These are phyloP conservation scores for Latheticus oryzae DNA, from an alignment of 2,888 invertebrate genomes.

Conservation along the genomic window DNA sequence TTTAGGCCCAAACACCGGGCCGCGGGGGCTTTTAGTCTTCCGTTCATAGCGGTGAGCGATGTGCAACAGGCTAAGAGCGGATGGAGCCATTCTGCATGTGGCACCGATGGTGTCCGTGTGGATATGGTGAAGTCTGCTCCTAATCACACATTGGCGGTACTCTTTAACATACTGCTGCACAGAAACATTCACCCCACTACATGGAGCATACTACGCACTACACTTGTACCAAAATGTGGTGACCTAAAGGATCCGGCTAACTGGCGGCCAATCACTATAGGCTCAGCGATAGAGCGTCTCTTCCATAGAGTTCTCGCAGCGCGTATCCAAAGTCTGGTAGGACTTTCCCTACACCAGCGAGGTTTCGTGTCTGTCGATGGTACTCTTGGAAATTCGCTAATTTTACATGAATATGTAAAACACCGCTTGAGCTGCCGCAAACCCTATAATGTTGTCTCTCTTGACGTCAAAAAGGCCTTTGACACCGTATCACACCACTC, in stretches of 20 bases:
- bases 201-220: slow-evolving; percentile 24
- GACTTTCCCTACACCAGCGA: slow-evolving; percentile 48
- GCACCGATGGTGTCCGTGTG: no score
- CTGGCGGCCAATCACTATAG: slow-evolving; percentile 55
- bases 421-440: not conserved
- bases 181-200: not conserved
- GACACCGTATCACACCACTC: slow-evolving; percentile 45
- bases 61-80: no score
- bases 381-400: slow-evolving; percentile 56
- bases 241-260: slow-evolving; percentile 44
- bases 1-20: no score
- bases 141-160: no score
- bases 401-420: slow-evolving; percentile 47
- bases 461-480: slow-evolving; percentile 47
- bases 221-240: slow-evolving; percentile 43
- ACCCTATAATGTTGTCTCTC: slow-evolving; percentile 1
- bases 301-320: slow-evolving; percentile 50
- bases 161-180: no score
- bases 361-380: slow-evolving; percentile 59
- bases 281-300: slow-evolving; percentile 47
- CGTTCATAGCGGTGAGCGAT: slow-evolving; percentile 9
- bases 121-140: no score
- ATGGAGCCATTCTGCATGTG: no score
- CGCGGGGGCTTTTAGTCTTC: no score
- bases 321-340: slow-evolving; percentile 21